A percentile compares a stretch with the other conserved stretches of the same genome.
phyloP scores from a whole-genome alignment of 1,140 invertebrate genomes.

The Trypoxylus dichotomus region DNA sequence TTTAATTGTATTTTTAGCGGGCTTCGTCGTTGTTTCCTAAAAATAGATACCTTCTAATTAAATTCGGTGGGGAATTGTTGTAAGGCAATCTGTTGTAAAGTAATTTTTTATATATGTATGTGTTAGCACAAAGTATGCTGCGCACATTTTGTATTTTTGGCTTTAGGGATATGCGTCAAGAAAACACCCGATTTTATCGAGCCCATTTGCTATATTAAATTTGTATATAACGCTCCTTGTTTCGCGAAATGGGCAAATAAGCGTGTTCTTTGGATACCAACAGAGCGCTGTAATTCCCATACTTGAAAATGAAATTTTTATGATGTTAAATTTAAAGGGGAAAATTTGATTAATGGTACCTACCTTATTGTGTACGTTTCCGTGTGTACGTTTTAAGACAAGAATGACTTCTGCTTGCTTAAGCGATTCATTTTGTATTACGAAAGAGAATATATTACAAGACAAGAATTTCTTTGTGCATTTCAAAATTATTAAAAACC shows the following conservation, averaged over 20 bases:
- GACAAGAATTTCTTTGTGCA: neutral
- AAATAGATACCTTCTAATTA: too few species aligned
- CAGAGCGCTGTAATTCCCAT: neutral
- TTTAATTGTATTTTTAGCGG: too few species aligned
- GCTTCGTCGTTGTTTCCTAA: too few species aligned
- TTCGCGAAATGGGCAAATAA: neutral
- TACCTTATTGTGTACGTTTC: neutral
- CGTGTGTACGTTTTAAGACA: neutral
- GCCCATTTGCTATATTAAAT: slow-evolving; percentile 7
- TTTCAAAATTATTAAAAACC: too few species aligned
- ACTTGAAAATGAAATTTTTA: neutral
- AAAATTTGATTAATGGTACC: neutral
- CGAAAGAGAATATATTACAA: neutral
- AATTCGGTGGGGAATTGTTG: too few species aligned
- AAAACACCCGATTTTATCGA: neutral
- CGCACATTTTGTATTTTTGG: neutral
- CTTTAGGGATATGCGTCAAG: neutral
- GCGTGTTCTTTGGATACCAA: neutral
- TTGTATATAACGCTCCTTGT: neutral
- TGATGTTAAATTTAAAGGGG: neutral
- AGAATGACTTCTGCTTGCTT: neutral
- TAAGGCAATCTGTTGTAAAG: too few species aligned
- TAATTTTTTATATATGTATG: too few species aligned
- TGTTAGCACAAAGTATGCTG: neutral
- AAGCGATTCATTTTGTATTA: neutral